These are phyloP conservation scores for Spilarctia lutea DNA, from an alignment of 2,888 invertebrate species.

Conservation along the genomic window DNA sequence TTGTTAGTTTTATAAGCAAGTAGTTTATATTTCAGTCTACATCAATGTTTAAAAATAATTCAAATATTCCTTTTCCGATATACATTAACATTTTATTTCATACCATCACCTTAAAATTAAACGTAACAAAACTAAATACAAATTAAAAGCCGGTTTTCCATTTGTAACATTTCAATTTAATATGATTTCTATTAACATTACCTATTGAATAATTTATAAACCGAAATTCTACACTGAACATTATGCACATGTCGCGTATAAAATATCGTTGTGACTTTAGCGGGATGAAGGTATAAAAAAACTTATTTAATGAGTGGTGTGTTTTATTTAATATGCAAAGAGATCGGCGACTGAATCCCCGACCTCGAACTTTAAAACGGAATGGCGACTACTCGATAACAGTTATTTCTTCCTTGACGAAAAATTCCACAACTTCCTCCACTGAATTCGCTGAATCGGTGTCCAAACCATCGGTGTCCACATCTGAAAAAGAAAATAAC, in stretches of 20 bases:
- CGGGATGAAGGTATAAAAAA: conserved; percentile 72
- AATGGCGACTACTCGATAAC: conserved; percentile 90
- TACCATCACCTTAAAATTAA: conserved; percentile 66
- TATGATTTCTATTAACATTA: conserved; percentile 83
- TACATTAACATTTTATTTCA: conserved; percentile 69
- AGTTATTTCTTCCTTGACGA: conserved; percentile 97
- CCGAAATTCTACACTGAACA: conserved; percentile 76
- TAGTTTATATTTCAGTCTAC: neutral
- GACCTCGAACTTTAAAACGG: conserved; percentile 66
- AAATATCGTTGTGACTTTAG: conserved; percentile 49
- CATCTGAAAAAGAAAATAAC: conserved; percentile 86
- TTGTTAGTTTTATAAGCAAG: neutral
- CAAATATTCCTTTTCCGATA: conserved; percentile 58
- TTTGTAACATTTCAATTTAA: conserved; percentile 85
- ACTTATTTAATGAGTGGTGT: conserved; percentile 56
- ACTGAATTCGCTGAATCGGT: conserved; percentile 95
- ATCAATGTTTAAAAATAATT: conserved; percentile 44
- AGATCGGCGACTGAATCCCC: conserved; percentile 64
- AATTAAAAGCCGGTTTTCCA: conserved; percentile 79
- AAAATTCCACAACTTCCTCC: conserved; percentile 98
- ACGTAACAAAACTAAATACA: conserved; percentile 61
- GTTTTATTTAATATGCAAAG: conserved; percentile 62
- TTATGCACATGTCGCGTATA: conserved; percentile 59
- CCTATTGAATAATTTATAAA: conserved; percentile 81
- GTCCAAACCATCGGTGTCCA: conserved; percentile 97